Evolutionary conservation across 2,113 vertebrate genomes (phyloP), one percentile per base, ranked within the genome.

Genomic region (Brachirus orientalis): DNA sequence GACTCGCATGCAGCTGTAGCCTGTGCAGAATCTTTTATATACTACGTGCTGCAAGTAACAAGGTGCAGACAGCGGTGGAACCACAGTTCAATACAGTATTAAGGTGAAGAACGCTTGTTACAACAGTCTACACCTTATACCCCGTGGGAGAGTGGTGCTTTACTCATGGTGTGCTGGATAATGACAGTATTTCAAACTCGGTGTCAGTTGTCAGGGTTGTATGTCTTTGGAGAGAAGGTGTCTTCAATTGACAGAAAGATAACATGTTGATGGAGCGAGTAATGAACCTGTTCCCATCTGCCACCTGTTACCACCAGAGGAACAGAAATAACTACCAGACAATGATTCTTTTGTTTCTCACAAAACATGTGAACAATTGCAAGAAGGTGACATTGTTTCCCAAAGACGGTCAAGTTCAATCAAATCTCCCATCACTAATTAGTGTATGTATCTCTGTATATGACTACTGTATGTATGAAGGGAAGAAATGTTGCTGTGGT

Each of bases 171-270:
- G 56, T 10, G 52, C 44, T 19, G 35, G 56, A 63, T 55, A 72
- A 72, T 67, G 56, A 51, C 58, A 36, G 11, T 10, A 38, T 75
- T 68, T 69, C 60, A 55, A 50, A 55, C 56, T 51, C n/a, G 38
- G 10, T n/a, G n/a, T n/a, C n/a, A n/a, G n/a, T n/a, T 47, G 74
- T 60, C 8, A 4, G 6, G 63, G 54, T 63, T 76, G 35, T 40
- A 36, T 35, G 33, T 19, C 72, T 79, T 19, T 46, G 58, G 33
- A 62, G 57, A 69, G 18, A 69, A 14, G n/a, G 4, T 47, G 48
- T 46, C 57, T 66, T 82, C n/a, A 19, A 33, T 10, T 68, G 19
- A 41, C 37, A 68, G 12, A 67, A 28, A 62, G 51, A 68, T 45
- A 64, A 61, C 55, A 53, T n/a, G 55, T 2, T 55, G 60, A 82